These are phyloP conservation scores for Rhinogobius similis DNA, from an alignment of 2,113 vertebrate species.

Conservation along the genomic window DNA sequence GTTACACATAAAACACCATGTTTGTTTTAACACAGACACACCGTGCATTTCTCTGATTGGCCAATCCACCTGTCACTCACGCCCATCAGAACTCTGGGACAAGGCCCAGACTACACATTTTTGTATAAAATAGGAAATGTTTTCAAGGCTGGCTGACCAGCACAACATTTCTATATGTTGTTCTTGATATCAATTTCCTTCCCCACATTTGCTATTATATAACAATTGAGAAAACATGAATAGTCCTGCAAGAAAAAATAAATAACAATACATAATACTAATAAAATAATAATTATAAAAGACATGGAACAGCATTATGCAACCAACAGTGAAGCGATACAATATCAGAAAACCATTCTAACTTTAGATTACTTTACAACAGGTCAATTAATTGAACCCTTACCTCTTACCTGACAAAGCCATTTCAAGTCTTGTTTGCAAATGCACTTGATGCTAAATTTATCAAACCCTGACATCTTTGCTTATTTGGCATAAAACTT, in stretches of 20 bases:
- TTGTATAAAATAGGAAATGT: no score
- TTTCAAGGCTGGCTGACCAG: no score
- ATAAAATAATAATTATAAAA: no score
- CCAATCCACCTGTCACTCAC: no score
- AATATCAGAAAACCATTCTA: constrained; percentile 9
- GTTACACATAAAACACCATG: no score
- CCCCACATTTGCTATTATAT: not conserved
- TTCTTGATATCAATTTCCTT: no score
- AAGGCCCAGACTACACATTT: no score
- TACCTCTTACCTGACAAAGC: constrained; percentile 26
- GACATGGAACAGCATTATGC: not conserved
- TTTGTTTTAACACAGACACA: no score
- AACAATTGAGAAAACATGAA: not conserved
- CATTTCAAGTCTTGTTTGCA: constrained; percentile 23
- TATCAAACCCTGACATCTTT: constrained; percentile 33
- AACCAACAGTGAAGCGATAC: not conserved
- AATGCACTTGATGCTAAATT: constrained; percentile 34
- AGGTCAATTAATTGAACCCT: constrained; percentile 25
- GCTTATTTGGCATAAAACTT: constrained; percentile 38
- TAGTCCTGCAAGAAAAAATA: not conserved
- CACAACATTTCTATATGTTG: no score
- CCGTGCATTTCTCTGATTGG: no score
- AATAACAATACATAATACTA: not conserved
- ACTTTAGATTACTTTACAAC: constrained; percentile 8
- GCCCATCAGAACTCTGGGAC: no score